Base-by-base conservation (phyloP, 2,113 vertebrate species). In the Strix aluco region DNA sequence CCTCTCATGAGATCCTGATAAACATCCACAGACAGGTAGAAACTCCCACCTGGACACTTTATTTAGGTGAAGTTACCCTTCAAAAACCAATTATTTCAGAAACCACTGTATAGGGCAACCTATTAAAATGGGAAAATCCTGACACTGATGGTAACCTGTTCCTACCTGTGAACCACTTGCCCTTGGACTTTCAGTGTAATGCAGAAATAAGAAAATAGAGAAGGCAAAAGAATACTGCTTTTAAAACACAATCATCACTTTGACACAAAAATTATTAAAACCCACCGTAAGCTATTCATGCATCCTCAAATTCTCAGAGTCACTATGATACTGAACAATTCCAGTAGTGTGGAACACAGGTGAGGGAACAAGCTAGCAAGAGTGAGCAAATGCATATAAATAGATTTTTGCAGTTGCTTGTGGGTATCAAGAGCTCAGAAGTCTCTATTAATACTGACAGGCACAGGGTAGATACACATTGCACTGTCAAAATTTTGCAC, bases 381-480 rank as follows among this genome's bases (percentile, higher is more conserved):
- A 75, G 47, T 92, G 88, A 94, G 54, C 36, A 92, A 88, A 93
- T 54, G 36, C 23, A 78, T 86, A 94, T 82, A 96, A 97, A 96
- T 85, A 96, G 96, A 93, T 38, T 90, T 91, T 73, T 87, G 67
- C 91, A 92, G 86, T 57, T 92, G 78, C 75, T 7, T 92, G 59
- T 29, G 59, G 47, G 47, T 66, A 96, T 91, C 75, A 94, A 78
- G 57, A 87, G 71, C 80, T 67, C 79, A 81, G 26, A 83, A 93
- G 61, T 40, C 84, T 54, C 92, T 94, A 94, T 93, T 92, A 93
- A 94, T 92, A 94, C 47, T 38, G 61, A 69, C 46, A 88, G 67
- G 15, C 71, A 62, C 18, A 51, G 47, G 20, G 9, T 19, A 86
- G 59, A 80, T 52, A 85, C 32, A 85, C 62, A 61, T 11, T 40